These are phyloP conservation scores for Cyaniris semiargus DNA, from an alignment of 2,888 invertebrate genomes.

Conservation along the genomic window DNA sequence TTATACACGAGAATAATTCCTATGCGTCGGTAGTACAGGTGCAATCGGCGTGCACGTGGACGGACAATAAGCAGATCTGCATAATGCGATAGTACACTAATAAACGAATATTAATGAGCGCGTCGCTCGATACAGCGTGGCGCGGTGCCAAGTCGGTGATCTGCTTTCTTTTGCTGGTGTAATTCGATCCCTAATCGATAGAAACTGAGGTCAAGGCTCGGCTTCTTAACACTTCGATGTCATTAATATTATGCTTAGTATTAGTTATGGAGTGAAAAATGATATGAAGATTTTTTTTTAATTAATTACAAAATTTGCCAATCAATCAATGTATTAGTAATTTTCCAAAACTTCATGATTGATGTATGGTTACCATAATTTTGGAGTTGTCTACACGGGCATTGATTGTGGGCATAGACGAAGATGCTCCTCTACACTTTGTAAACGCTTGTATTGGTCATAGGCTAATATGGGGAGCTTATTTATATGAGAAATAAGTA, in stretches of 20 bases:
- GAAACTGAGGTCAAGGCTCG: constrained; percentile 38
- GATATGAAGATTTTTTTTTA: too few relatives aligned
- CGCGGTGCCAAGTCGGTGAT: constrained; percentile 57
- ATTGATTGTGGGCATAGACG: too few relatives aligned
- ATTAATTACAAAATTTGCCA: too few relatives aligned
- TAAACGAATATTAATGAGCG: constrained; percentile 60
- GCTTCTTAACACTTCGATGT: neutral
- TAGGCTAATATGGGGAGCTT: too few relatives aligned
- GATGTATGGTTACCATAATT: too few relatives aligned
- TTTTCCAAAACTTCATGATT: too few relatives aligned
- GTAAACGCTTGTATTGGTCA: too few relatives aligned
- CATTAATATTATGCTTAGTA: neutral
- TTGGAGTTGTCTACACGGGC: too few relatives aligned
- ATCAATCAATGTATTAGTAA: neutral
- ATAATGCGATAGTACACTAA: constrained; percentile 38
- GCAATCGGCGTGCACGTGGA: neutral
- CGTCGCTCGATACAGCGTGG: constrained; percentile 53
- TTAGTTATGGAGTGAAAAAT: neutral
- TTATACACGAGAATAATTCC: neutral
- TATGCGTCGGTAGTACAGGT: neutral
- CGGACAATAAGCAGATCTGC: constrained; percentile 32
- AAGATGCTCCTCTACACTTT: too few relatives aligned
- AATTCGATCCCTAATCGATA: constrained; percentile 41
- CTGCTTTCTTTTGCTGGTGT: constrained; percentile 42
- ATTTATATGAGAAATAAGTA: too few relatives aligned